phyloP scores from a whole-genome alignment of 53 echinoderm and acorn worm genomes.

The Holothuria scabra region DNA sequence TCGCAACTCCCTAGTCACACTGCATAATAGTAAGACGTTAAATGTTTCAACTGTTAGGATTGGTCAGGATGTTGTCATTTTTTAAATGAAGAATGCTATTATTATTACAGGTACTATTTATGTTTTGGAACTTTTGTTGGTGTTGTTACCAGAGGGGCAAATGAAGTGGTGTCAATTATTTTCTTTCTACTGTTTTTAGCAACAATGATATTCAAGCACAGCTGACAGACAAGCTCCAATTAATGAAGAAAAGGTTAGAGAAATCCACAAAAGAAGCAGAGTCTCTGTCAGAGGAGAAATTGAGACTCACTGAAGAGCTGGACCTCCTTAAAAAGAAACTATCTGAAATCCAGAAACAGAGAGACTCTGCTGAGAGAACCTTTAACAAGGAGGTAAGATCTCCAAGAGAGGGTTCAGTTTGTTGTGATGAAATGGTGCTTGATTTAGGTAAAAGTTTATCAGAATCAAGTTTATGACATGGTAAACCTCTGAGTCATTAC shows the following conservation, averaged over 20 bases:
- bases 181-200: conserved; percentile 47
- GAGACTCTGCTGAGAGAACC: conserved; percentile 73
- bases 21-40: too few species aligned
- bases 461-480: neutral
- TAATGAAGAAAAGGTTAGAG: conserved; percentile 74
- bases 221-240: conserved; percentile 61
- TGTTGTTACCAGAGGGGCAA: neutral
- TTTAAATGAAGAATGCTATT: too few species aligned
- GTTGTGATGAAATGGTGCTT: neutral
- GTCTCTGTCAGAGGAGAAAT: conserved; percentile 73
- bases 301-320: conserved; percentile 76
- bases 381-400: conserved; percentile 68
- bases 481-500: too few species aligned
- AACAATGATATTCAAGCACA: conserved; percentile 83
- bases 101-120: too few species aligned
- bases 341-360: conserved; percentile 72
- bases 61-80: too few species aligned
- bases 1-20: too few species aligned
- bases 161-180: neutral
- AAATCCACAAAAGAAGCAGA: conserved; percentile 82
- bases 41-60: too few species aligned
- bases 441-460: neutral
- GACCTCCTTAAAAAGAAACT: conserved; percentile 80
- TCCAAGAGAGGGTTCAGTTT: too few species aligned
- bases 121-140: too few species aligned